These are phyloP conservation scores for Globodera rostochiensis DNA, from an alignment of 1,140 invertebrate genomes.

Conservation along the genomic window DNA sequence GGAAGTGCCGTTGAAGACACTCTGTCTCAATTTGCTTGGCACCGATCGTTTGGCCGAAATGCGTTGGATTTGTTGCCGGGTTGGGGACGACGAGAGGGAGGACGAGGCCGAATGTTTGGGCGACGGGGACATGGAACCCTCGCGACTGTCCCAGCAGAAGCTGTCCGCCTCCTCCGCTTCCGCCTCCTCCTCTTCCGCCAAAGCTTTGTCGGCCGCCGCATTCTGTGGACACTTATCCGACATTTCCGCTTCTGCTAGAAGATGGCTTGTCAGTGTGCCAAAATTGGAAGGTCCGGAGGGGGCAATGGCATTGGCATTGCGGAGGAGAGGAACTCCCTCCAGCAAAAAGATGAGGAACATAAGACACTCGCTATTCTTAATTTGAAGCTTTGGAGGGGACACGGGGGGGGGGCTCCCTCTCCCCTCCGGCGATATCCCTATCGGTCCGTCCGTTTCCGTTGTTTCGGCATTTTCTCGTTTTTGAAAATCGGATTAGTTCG, in stretches of 20 bases:
- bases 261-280: no score
- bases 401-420: no score
- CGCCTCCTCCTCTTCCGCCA: background rate
- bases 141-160: constrained; percentile 9
- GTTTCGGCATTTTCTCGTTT: background rate
- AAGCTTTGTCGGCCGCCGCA: background rate
- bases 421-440: no score
- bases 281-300: no score
- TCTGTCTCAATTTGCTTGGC: constrained; percentile 14
- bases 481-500: constrained; percentile 10
- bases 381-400: background rate
- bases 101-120: constrained; percentile 2
- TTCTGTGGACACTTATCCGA: background rate
- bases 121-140: background rate
- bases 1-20: constrained; percentile 14
- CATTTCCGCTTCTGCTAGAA: background rate
- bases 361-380: background rate
- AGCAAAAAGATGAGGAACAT: no score
- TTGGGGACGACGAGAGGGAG: background rate
- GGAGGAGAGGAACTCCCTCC: no score
- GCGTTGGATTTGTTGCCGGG: background rate
- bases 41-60: constrained; percentile 2
- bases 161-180: background rate
- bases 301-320: background rate
- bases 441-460: background rate